Conservation (phyloP, 2,113 vertebrate species). For the Neopipo cinnamomea region DNA sequence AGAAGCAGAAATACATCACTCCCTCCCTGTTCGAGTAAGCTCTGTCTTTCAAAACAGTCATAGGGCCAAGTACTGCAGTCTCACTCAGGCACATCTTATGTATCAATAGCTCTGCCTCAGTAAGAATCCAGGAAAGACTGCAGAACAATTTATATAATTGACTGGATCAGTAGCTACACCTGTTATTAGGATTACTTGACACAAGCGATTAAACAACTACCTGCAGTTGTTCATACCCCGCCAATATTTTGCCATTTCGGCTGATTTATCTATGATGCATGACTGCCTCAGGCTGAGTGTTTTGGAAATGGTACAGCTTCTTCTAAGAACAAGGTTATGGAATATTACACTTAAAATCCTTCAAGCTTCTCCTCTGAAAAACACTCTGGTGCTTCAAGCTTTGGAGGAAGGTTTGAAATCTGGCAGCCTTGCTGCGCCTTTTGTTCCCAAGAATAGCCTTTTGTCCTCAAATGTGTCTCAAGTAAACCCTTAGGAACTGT, state of each 20-base stretch:
- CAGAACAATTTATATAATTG: slow-evolving; percentile 25
- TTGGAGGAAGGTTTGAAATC: neutral
- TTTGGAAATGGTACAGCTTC: neutral
- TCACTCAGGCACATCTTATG: neutral
- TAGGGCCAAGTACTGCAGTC: neutral
- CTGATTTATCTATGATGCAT: neutral
- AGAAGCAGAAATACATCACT: neutral
- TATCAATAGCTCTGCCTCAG: neutral
- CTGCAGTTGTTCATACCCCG: neutral
- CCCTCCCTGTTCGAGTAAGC: neutral
- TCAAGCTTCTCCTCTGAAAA: neutral
- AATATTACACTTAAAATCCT: neutral
- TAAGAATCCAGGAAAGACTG: neutral
- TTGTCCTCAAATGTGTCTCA: neutral
- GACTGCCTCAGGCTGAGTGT: neutral
- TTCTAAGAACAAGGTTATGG: neutral
- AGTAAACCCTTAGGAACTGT: neutral
- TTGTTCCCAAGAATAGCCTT: neutral
- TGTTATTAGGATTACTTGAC: slow-evolving; percentile 48
- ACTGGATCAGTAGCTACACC: slow-evolving; percentile 13
- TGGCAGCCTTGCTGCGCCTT: neutral
- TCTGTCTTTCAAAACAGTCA: neutral
- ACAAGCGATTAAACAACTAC: slow-evolving; percentile 19
- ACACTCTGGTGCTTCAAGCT: neutral
- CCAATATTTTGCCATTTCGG: neutral